These are phyloP conservation scores for Catocala nupta DNA, from an alignment of 2,888 invertebrate species.

Conservation along the genomic window DNA sequence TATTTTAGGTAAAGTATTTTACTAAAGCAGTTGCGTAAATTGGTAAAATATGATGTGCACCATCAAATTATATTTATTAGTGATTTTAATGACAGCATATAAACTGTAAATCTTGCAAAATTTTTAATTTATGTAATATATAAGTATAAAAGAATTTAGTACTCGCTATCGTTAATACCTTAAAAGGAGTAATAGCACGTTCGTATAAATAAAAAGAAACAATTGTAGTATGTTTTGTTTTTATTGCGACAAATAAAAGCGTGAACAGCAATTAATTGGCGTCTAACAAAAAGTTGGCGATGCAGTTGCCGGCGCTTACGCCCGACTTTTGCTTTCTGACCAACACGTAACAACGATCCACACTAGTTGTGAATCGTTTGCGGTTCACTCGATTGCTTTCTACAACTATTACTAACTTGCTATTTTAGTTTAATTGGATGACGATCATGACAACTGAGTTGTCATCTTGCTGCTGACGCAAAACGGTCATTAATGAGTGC, in stretches of 20 bases:
- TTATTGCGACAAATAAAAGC: slow-evolving; percentile 18
- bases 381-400: slow-evolving; percentile 30
- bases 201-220: too few species aligned
- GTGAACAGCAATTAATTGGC: slow-evolving; percentile 31
- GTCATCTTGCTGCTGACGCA: background rate
- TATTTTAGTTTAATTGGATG: slow-evolving; percentile 44
- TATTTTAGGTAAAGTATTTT: too few species aligned
- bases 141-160: too few species aligned
- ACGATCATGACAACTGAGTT: slow-evolving; percentile 22
- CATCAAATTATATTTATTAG: too few species aligned
- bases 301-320: slow-evolving; percentile 20
- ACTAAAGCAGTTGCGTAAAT: too few species aligned
- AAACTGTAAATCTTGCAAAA: too few species aligned
- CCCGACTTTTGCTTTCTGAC: slow-evolving; percentile 39
- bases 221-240: slow-evolving; percentile 20
- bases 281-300: slow-evolving; percentile 35
- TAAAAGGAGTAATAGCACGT: too few species aligned
- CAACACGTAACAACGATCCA: slow-evolving; percentile 37
- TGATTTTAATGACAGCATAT: too few species aligned
- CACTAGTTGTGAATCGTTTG: slow-evolving; percentile 36
- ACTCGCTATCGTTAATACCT: too few species aligned
- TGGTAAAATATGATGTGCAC: too few species aligned
- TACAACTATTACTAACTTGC: slow-evolving; percentile 24
- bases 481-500: background rate
- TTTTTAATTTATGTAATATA: too few species aligned